Evolutionary conservation across 2,888 invertebrate genomes (phyloP).

Genomic region (Baccha elongata): DNA sequence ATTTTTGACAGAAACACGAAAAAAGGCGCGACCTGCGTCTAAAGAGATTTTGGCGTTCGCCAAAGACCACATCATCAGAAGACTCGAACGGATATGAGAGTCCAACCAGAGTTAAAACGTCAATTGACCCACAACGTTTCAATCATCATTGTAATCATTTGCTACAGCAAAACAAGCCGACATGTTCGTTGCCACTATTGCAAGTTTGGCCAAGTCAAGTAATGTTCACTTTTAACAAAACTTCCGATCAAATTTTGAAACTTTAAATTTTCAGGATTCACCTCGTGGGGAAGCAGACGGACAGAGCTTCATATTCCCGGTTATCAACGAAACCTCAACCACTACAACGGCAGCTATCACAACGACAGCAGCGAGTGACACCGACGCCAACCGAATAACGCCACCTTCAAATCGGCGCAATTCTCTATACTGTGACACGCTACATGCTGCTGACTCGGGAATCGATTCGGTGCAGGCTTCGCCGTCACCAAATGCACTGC

Average conservation of each 20-base stretch:
- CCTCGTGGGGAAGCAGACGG: conserved; percentile 87
- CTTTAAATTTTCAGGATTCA: conserved; percentile 84
- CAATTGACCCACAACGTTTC: conserved; percentile 81
- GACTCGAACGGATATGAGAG: conserved; percentile 83
- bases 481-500: conserved; percentile 83
- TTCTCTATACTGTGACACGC: conserved; percentile 83
- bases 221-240: conserved; percentile 67
- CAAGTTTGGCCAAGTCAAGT: conserved; percentile 88
- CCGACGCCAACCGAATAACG: conserved; percentile 52
- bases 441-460: conserved; percentile 86
- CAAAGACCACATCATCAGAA: conserved; percentile 82
- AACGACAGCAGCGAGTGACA: conserved; percentile 73
- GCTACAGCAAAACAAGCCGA: conserved; percentile 80
- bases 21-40: conserved; percentile 83
- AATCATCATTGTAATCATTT: conserved; percentile 79
- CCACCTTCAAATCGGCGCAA: conserved; percentile 77
- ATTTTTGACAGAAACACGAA: conserved; percentile 81
- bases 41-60: conserved; percentile 83
- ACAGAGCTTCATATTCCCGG: conserved; percentile 87
- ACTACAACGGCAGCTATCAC: conserved; percentile 75
- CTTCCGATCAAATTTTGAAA: neutral
- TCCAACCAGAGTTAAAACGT: conserved; percentile 81
- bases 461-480: conserved; percentile 89
- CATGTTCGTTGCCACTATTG: conserved; percentile 84
- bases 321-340: conserved; percentile 81